Conservation (phyloP, 2,888 invertebrate species). For the Maniola hyperantus region DNA sequence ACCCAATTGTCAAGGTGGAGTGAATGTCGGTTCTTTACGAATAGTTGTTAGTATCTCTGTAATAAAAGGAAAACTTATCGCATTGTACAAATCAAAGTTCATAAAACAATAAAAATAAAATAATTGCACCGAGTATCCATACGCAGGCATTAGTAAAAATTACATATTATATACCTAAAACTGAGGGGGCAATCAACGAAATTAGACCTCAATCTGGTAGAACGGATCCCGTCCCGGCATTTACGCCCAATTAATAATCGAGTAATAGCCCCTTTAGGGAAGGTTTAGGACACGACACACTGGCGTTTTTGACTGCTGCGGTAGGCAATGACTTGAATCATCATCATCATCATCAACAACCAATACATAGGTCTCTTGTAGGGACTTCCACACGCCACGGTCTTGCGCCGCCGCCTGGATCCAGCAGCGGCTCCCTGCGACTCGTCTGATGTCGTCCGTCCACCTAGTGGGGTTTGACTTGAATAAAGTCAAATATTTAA, state of each 20-base stretch:
- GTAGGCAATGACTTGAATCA: too few species aligned
- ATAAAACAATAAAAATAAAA: not conserved
- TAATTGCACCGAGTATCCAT: not conserved
- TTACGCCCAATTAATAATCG: constrained; percentile 74
- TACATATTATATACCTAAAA: constrained; percentile 17
- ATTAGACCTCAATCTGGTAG: constrained; percentile 45
- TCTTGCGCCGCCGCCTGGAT: too few species aligned
- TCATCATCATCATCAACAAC: too few species aligned
- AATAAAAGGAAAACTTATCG: not conserved
- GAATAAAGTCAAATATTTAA: not conserved
- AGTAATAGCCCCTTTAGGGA: constrained; percentile 48
- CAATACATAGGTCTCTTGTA: too few species aligned
- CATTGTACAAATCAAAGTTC: not conserved
- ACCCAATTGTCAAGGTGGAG: too few species aligned
- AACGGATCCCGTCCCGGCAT: constrained; percentile 56
- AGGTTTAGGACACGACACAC: constrained; percentile 24
- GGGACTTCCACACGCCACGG: too few species aligned
- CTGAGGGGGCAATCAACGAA: constrained; percentile 45
- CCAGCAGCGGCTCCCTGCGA: too few species aligned
- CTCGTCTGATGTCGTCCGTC: too few species aligned
- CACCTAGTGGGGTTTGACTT: too few species aligned
- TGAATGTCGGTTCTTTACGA: too few species aligned
- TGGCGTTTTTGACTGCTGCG: constrained; percentile 17
- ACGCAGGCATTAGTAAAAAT: constrained; percentile 16
- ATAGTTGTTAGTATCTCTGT: too few species aligned